Conservation (phyloP, 37 sponge, comb jelly and placozoan species). For the Spongia lamella region DNA sequence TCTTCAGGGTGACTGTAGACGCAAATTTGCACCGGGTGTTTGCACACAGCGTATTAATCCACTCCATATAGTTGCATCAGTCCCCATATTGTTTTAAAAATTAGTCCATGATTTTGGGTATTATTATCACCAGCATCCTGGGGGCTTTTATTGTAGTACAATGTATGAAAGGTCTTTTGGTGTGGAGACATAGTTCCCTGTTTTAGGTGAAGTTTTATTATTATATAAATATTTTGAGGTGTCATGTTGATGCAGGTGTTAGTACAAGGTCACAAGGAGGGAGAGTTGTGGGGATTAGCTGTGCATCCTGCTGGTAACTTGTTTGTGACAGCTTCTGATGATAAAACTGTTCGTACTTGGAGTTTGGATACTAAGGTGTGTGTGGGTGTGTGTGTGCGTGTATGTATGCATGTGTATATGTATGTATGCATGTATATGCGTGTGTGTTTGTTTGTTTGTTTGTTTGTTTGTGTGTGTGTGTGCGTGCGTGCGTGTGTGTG, state of each 20-base stretch:
- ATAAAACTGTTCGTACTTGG: constrained; percentile 84
- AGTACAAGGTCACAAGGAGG: constrained; percentile 84
- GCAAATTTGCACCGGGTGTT: no score
- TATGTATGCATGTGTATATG: background rate
- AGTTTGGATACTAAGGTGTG: constrained; percentile 62
- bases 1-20: background rate
- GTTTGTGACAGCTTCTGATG: constrained; percentile 86
- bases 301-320: constrained; percentile 59
- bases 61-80: no score
- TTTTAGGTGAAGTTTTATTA: no score
- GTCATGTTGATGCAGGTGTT: constrained; percentile 52
- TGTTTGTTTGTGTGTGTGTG: background rate
- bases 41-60: no score
- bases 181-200: no score
- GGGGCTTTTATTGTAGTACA: no score
- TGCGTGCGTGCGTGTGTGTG: no score
- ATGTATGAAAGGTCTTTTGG: no score
- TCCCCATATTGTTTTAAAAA: no score
- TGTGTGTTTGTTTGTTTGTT: background rate
- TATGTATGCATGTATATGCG: background rate
- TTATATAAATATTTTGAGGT: no score
- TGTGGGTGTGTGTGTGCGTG: background rate
- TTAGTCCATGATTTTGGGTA: no score
- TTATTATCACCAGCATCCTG: no score
- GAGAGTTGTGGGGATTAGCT: constrained; percentile 94